Evolutionary conservation across 2,113 vertebrate species (phyloP), one percentile per base, ranked within the genome.

Genomic region (Silurus meridionalis): DNA sequence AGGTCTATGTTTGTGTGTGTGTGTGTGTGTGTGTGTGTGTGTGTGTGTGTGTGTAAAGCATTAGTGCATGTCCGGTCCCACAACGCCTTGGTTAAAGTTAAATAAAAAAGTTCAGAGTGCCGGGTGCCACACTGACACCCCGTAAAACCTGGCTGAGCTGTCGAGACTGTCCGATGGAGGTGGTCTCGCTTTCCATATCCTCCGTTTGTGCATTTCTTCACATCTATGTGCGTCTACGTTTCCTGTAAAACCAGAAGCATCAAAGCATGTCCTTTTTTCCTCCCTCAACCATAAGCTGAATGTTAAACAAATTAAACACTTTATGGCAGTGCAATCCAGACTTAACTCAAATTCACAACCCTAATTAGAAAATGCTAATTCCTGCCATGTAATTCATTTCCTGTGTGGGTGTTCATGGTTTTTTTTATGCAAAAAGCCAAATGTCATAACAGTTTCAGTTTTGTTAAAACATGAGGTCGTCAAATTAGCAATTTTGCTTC

Each of bases 171-270:
- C n/a, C 8, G n/a, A 55, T 66, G 81, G 57, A 80, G 57, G 57
- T 15, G 2, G 57, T 61, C 57, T 53, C 48, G 9, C 50, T 55
- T 83, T 53, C 14, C 50, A 10, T 10, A 55, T 13, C 63, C 81
- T 28, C 63, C 8, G 7, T 67, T 37, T 69, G 81, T 83, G 63
- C 81, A 69, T 83, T 83, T 84, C 71, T 84, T 64, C 74, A 64
- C 80, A 48, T 61, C 53, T 81, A 50, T 21, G 37, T 71, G 74
- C 66, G 50, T 25, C 7, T 57, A 63, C 28, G 37, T 23, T 50
- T 86, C 67, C n/a, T 60, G 84, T 77, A 85, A 85, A 53, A 57
- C 15, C 74, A 85, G 60, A 85, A 85, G 84, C 74, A 67, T 82
- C 67, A 63, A 71, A 82, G 78, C 23, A 72, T 72, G 61, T 71